Base-by-base conservation (phyloP, 2,888 invertebrate genomes). In the Metopia argyrocephala region DNA sequence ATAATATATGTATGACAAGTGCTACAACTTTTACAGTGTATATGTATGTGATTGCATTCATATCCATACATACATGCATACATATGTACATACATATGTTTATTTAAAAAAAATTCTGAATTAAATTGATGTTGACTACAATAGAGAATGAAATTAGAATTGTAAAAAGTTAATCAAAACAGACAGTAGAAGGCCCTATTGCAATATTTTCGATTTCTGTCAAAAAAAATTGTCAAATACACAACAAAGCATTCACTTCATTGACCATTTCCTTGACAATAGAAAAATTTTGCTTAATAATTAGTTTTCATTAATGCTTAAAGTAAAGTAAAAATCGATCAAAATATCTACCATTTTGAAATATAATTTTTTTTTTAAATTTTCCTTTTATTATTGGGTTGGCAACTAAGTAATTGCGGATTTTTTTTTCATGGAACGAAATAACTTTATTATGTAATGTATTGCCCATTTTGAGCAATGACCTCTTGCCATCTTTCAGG, bases 41-140 rank as follows among this genome's bases (percentile, higher is more conserved):
- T 54, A 28, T 54, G 9, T 38, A 12, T 31, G 28, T 12, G 15
- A 66, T 28, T 57, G 20, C 69, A 65, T 5, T n/a, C n/a, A n/a
- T n/a, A n/a, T n/a, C n/a, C 59, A 15, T 59, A 9, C 21, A 25
- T 66, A 12, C 61, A n/a, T 48, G n/a, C 28, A 38, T 12, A 9
- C 3, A 38, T 38, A 38, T 12, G 38, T 38, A 38, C 12, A 38
- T 38, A 31, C 31, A 31, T 31, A 38, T 38, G 4, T 69, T 50
- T 23, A 56, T 56, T 56, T 69, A 20, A 15, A 46, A 54, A 59
- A 23, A 45, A 12, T 76, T 73, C 50, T 74, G 52, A 75, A 65
- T 75, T 57, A 79, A 76, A 79, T 74, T 71, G 73, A 62, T 81
- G 73, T 70, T 83, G 78, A 73, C 80, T 80, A 71, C 38, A 66